Percentiles rank a stretch among this genome's conserved stretches.
These are phyloP conservation scores for Patella depressa DNA, from an alignment of 2,888 invertebrate species.

Conservation along the genomic window DNA sequence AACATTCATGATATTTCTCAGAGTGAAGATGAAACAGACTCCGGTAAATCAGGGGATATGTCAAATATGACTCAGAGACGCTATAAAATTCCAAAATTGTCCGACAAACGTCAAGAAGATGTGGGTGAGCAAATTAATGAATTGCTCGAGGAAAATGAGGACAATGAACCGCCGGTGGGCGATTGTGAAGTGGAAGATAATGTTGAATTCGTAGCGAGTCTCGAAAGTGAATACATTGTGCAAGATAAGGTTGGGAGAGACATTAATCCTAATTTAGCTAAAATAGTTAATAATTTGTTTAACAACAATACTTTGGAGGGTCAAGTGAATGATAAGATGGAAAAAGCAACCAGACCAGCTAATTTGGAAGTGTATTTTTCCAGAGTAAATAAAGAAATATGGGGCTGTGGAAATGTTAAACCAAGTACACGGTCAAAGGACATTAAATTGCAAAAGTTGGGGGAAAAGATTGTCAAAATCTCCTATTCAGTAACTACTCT, in stretches of 20 bases:
- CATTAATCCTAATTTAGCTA: not conserved
- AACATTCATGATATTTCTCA: not conserved
- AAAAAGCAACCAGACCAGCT: not conserved
- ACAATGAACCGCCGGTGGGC: no score
- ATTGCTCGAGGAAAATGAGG: not conserved
- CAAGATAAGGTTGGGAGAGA: not conserved
- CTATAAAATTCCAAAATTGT: constrained; percentile 1
- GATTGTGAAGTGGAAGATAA: not conserved
- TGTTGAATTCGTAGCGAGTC: not conserved
- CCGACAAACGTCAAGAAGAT: not conserved
- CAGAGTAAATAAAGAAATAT: not conserved
- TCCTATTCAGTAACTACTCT: not conserved
- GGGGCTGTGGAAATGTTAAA: not conserved
- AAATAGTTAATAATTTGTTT: not conserved
- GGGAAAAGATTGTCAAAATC: not conserved
- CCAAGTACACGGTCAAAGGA: not conserved
- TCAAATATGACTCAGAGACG: not conserved
- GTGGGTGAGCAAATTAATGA: not conserved
- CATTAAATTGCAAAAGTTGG: not conserved
- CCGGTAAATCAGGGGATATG: not conserved
- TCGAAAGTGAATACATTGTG: not conserved
- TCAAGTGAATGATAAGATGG: not conserved
- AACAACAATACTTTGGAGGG: not conserved
- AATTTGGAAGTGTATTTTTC: not conserved
- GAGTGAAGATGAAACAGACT: not conserved